Percentiles rank a stretch among this genome's conserved stretches.
Evolutionary conservation across 2,888 invertebrate genomes (phyloP).

Genomic region (Zeuzera pyrina): DNA sequence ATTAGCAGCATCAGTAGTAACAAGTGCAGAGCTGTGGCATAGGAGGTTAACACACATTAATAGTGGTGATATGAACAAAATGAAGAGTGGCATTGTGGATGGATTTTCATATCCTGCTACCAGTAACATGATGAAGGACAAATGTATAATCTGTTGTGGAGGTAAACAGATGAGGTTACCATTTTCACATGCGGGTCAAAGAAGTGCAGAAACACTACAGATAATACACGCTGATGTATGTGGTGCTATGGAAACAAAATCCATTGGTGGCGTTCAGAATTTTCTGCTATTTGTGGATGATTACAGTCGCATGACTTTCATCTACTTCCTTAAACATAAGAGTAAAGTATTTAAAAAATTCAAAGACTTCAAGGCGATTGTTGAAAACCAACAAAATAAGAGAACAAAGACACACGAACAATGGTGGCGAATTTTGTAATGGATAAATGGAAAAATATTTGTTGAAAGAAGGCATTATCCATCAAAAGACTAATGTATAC

Average conservation of each 20-base stretch:
- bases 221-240: constrained; percentile 9
- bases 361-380: constrained; percentile 3
- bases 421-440: not conserved
- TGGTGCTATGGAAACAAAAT: constrained; percentile 7
- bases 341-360: constrained; percentile 2
- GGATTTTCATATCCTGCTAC: constrained; percentile 5
- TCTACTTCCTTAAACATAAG: too few species aligned
- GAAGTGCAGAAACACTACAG: too few species aligned
- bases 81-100: constrained; percentile 11
- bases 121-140: not conserved
- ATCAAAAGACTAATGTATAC: constrained; percentile 3
- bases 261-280: constrained; percentile 6
- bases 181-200: too few species aligned
- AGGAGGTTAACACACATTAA: constrained; percentile 14
- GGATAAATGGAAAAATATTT: not conserved
- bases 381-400: constrained; percentile 3
- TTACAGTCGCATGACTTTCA: constrained; percentile 5
- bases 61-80: constrained; percentile 13
- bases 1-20: not conserved
- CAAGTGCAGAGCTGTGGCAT: constrained; percentile 11
- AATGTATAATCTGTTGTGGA: constrained; percentile 8
- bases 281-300: too few species aligned
- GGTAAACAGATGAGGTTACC: too few species aligned
- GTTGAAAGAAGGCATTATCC: constrained; percentile 1
- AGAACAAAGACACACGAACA: constrained; percentile 1